Evolutionary conservation across 2,888 invertebrate genomes (phyloP).

Genomic region (Acrobasis repandana): DNA sequence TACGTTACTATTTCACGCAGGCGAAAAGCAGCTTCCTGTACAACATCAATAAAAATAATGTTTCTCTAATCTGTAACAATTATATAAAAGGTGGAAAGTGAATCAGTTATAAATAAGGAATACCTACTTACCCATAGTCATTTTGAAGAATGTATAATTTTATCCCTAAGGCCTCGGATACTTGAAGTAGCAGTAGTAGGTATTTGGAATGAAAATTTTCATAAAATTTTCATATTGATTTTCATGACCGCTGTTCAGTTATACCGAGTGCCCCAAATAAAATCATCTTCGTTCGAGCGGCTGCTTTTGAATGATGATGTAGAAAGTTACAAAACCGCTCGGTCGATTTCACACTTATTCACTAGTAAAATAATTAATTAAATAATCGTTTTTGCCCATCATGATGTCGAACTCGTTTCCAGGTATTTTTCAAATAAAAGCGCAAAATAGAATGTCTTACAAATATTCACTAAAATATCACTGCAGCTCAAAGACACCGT

Average conservation of each 20-base stretch:
- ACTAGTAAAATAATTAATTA: constrained; percentile 31
- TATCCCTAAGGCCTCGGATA: constrained; percentile 15
- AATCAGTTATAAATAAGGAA: constrained; percentile 3
- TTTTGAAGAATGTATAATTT: constrained; percentile 34
- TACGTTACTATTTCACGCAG: too few species aligned
- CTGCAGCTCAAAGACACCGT: constrained; percentile 44
- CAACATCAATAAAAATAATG: too few species aligned
- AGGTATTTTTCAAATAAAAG: constrained; percentile 29
- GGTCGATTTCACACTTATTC: constrained; percentile 38
- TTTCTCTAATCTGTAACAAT: too few species aligned
- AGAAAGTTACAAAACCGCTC: constrained; percentile 40
- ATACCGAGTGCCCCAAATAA: constrained; percentile 1
- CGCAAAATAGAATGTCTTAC: constrained; percentile 28
- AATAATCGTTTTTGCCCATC: constrained; percentile 25
- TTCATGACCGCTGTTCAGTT: constrained; percentile 27
- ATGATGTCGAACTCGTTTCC: constrained; percentile 35
- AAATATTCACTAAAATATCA: constrained; percentile 48
- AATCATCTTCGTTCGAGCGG: background rate
- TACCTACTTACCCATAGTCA: constrained; percentile 72
- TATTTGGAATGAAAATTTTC: constrained; percentile 47
- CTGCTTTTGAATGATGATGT: background rate
- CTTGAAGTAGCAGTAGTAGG: background rate
- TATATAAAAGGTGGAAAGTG: too few species aligned
- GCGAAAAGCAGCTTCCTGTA: too few species aligned
- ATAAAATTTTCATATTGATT: constrained; percentile 60